Conservation (phyloP, 2,797 vertebrate genomes). For the Agapornis canus region DNA sequence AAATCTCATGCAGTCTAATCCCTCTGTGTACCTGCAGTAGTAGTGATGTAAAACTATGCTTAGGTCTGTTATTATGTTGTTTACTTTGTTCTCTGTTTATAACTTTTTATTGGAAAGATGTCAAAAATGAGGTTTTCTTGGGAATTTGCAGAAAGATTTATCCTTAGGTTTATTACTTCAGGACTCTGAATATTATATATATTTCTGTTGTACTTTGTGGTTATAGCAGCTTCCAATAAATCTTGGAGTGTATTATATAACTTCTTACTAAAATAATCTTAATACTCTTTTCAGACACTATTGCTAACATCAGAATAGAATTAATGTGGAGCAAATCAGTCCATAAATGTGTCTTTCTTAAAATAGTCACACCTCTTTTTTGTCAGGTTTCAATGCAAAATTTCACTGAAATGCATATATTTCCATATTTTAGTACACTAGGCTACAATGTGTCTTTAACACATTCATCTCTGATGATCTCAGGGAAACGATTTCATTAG, state of each 20-base stretch:
- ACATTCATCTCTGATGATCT: neutral
- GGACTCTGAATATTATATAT: neutral
- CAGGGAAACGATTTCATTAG: neutral
- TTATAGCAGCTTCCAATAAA: neutral
- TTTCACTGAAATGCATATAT: neutral
- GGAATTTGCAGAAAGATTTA: neutral
- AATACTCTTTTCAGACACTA: neutral
- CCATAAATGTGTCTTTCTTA: neutral
- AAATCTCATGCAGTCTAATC: neutral
- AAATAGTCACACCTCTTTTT: neutral
- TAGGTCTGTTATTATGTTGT: neutral
- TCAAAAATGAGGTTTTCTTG: neutral
- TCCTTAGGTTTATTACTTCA: neutral
- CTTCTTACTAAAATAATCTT: neutral
- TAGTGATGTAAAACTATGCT: neutral
- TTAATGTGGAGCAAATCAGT: neutral
- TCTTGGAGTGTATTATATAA: neutral
- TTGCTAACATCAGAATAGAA: neutral
- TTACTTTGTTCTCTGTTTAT: neutral
- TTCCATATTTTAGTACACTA: neutral
- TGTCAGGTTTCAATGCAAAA: neutral
- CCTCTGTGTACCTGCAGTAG: neutral
- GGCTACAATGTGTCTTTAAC: neutral
- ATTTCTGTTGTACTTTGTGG: neutral
- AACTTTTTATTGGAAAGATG: neutral